These are phyloP conservation scores for Caloenas nicobarica DNA, from an alignment of 2,113 vertebrate genomes.

Conservation along the genomic window DNA sequence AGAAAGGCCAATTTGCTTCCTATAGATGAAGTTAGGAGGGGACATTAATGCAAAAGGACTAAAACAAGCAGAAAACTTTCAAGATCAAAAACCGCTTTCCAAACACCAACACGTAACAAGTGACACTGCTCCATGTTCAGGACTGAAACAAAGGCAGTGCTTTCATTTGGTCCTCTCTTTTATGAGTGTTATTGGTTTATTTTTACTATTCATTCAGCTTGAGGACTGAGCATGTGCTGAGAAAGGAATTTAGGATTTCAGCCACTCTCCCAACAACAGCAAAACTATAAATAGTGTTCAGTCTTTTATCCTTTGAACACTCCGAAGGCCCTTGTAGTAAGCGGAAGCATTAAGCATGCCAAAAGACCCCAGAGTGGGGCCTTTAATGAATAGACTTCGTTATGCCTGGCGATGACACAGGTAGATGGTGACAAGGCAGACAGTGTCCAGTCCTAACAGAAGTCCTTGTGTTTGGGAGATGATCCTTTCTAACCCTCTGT, in stretches of 20 bases:
- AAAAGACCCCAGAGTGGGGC: neutral
- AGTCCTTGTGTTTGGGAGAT: neutral
- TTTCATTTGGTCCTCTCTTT: constrained; percentile 33
- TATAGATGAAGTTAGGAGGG: neutral
- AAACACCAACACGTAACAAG: neutral
- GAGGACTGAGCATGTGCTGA: neutral
- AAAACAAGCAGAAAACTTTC: neutral
- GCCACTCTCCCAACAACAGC: neutral
- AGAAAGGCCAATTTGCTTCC: neutral
- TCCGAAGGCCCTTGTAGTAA: neutral
- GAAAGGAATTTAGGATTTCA: constrained; percentile 24
- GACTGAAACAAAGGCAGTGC: constrained; percentile 14
- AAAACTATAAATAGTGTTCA: constrained; percentile 43
- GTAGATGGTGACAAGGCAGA: constrained; percentile 42
- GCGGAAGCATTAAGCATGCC: constrained; percentile 3
- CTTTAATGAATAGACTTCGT: neutral
- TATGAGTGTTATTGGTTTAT: constrained; percentile 27
- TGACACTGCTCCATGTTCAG: neutral
- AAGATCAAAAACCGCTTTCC: neutral
- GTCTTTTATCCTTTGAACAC: constrained; percentile 36
- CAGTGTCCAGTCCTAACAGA: constrained; percentile 8
- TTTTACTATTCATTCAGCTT: constrained; percentile 9
- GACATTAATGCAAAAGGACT: neutral
- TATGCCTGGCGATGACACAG: constrained; percentile 24
- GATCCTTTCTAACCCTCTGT: neutral